phyloP scores from a whole-genome alignment of 2,113 vertebrate species.

The Mustela nigripes region DNA sequence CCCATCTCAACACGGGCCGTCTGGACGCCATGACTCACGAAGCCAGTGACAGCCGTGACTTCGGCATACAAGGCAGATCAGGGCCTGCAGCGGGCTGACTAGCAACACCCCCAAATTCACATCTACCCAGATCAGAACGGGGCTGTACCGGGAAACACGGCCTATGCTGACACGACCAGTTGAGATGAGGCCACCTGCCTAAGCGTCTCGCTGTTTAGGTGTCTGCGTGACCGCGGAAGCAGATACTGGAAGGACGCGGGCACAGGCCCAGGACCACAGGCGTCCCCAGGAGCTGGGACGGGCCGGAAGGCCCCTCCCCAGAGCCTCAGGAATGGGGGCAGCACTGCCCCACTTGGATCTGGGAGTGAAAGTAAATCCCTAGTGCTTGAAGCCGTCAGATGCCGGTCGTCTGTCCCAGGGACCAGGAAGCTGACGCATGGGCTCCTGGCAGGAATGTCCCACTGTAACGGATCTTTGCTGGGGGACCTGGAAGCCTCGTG shows the following conservation, averaged over 20 bases:
- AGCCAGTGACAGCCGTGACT: accelerated
- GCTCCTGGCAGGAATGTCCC: neutral
- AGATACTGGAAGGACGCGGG: accelerated
- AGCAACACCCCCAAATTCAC: neutral
- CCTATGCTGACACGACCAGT: neutral
- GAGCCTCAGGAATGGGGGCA: neutral
- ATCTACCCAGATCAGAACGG: neutral
- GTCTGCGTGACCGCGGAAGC: neutral
- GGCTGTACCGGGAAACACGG: too few relatives aligned
- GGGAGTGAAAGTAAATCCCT: neutral
- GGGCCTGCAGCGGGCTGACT: neutral
- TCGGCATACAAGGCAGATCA: accelerated
- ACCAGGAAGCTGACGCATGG: neutral
- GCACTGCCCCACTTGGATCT: neutral
- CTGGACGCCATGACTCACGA: neutral
- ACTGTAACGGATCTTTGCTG: neutral
- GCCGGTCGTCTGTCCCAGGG: neutral
- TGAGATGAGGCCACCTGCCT: neutral
- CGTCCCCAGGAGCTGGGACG: neutral
- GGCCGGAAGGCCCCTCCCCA: neutral
- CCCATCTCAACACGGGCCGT: accelerated
- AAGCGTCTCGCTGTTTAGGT: neutral
- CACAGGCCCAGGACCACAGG: neutral
- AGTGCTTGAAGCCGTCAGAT: accelerated
- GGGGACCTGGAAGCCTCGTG: neutral